These are phyloP conservation scores for Yponomeuta cagnagella DNA, from an alignment of 2,888 invertebrate genomes.

Conservation along the genomic window DNA sequence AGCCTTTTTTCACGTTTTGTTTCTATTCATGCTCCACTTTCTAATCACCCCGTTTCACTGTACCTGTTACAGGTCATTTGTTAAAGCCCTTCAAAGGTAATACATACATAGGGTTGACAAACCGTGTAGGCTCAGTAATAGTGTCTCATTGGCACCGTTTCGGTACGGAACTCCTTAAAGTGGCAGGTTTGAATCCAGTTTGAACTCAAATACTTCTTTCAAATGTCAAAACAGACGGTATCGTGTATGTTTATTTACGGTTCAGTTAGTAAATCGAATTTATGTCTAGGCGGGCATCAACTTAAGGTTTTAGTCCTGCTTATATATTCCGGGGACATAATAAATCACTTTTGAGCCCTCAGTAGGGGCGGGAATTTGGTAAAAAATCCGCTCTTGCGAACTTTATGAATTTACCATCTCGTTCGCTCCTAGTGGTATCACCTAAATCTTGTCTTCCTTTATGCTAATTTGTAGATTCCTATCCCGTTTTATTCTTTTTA, in stretches of 20 bases:
- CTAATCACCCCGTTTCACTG: no score
- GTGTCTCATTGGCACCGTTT: no score
- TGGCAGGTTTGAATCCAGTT: no score
- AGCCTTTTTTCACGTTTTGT: no score
- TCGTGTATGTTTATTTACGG: not conserved
- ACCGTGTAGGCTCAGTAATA: no score
- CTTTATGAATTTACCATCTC: not conserved
- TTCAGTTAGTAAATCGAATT: not conserved
- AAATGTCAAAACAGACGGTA: no score
- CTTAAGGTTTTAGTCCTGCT: not conserved
- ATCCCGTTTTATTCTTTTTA: not conserved
- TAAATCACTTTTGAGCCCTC: not conserved
- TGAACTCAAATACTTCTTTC: no score
- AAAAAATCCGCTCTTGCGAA: constrained; percentile 1
- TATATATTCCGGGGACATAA: not conserved
- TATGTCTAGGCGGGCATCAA: not conserved
- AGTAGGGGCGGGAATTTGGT: not conserved
- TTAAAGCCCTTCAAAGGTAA: no score
- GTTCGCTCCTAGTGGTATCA: not conserved
- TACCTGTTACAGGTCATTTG: no score
- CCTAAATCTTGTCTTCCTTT: not conserved
- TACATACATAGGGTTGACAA: no score
- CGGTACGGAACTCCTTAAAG: no score
- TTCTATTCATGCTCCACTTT: no score
- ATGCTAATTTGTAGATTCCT: not conserved